Evolutionary conservation across 2,888 invertebrate genomes (phyloP).

Genomic region (Melinaea marsaeus): DNA sequence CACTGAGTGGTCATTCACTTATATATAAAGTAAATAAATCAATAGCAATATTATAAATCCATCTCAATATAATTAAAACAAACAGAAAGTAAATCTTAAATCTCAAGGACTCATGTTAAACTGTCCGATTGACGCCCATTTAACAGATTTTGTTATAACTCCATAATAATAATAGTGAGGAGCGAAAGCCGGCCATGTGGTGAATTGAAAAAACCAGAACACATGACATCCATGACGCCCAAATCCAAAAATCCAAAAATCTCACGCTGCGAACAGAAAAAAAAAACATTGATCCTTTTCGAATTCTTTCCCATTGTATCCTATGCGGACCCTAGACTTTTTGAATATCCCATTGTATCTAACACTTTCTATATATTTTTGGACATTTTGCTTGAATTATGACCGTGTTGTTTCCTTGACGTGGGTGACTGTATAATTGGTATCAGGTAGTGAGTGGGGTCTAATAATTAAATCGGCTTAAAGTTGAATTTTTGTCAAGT

Average conservation of each 20-base stretch:
- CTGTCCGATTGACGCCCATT: slow-evolving; percentile 50
- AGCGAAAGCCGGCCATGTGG: slow-evolving; percentile 51
- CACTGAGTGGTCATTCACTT: no score
- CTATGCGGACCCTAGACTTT: slow-evolving; percentile 51
- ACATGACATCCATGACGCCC: slow-evolving; percentile 63
- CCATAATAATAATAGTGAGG: slow-evolving; percentile 55
- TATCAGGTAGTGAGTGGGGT: slow-evolving; percentile 68
- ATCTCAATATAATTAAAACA: slow-evolving; percentile 47
- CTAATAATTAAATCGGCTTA: slow-evolving; percentile 75
- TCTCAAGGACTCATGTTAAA: slow-evolving; percentile 41
- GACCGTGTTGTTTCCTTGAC: slow-evolving; percentile 74
- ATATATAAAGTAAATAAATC: background rate
- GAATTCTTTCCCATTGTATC: slow-evolving; percentile 51
- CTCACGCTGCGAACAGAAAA: slow-evolving; percentile 72
- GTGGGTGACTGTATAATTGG: slow-evolving; percentile 77
- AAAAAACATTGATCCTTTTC: slow-evolving; percentile 60
- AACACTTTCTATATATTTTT: slow-evolving; percentile 76
- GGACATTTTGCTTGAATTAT: slow-evolving; percentile 78
- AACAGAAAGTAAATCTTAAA: slow-evolving; percentile 51
- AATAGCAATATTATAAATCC: slow-evolving; percentile 9
- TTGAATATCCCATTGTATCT: slow-evolving; percentile 76
- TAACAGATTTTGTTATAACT: slow-evolving; percentile 51
- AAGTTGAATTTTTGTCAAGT: slow-evolving; percentile 76
- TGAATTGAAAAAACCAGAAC: slow-evolving; percentile 45
- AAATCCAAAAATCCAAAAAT: slow-evolving; percentile 72